Conservation (phyloP, 1,140 invertebrate genomes). For the Schlechtendalia chinensis region DNA sequence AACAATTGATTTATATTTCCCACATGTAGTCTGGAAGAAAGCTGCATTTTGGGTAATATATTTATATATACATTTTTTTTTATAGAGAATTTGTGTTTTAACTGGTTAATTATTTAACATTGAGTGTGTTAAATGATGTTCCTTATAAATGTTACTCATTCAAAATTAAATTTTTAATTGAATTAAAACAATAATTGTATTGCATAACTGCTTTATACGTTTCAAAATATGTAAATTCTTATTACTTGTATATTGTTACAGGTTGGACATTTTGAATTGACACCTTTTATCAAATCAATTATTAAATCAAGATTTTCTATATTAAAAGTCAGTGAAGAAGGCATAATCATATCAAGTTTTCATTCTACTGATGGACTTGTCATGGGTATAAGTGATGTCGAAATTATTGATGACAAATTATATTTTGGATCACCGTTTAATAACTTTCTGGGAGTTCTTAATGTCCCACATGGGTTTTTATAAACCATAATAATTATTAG, state of each 20-base stretch:
- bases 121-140: no score
- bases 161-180: no score
- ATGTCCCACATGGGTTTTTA: background rate
- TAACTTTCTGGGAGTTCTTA: constrained; percentile 28
- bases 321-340: constrained; percentile 45
- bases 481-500: no score
- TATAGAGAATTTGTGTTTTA: no score
- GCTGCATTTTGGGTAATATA: constrained; percentile 59
- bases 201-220: no score
- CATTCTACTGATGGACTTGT: constrained; percentile 44
- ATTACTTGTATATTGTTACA: constrained; percentile 55
- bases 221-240: no score
- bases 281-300: background rate
- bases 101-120: no score
- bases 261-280: constrained; percentile 59
- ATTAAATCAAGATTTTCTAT: background rate
- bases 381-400: constrained; percentile 43
- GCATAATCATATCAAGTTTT: constrained; percentile 43
- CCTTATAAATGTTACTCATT: no score
- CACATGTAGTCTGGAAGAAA: constrained; percentile 62
- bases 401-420: constrained; percentile 31
- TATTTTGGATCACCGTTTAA: constrained; percentile 51
- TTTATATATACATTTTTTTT: no score
- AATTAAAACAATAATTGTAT: no score
- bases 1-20: constrained; percentile 61